Conservation (phyloP, 2,888 invertebrate genomes). For the Nipponacmea schrenckii region DNA sequence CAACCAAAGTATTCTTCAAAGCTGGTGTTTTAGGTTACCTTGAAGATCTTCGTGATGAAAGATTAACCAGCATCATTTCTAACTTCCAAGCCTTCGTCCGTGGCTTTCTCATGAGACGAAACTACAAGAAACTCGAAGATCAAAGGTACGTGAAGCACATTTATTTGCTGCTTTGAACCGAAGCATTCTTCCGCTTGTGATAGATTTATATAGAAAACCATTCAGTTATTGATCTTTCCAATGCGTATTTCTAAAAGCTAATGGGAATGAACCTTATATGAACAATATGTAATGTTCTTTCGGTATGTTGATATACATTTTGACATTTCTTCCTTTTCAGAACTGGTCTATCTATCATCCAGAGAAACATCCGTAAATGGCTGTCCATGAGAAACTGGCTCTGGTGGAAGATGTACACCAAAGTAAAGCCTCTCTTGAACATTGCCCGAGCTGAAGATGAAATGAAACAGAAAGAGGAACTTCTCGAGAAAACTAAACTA, state of each 20-base stretch:
- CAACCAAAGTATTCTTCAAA: slow-evolving; percentile 99
- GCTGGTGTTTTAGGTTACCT: slow-evolving; percentile 99
- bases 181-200: too few species aligned
- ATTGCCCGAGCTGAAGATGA: slow-evolving; percentile 99
- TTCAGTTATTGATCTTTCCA: too few species aligned
- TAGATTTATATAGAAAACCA: too few species aligned
- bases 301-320: too few species aligned
- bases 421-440: slow-evolving; percentile 87
- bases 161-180: too few species aligned
- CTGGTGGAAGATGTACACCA: slow-evolving; percentile 98
- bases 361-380: slow-evolving; percentile 99
- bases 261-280: too few species aligned
- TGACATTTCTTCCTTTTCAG: slow-evolving; percentile 67
- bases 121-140: slow-evolving; percentile 97
- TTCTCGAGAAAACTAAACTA: slow-evolving; percentile 93
- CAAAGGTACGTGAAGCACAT: slow-evolving; percentile 78
- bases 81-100: slow-evolving; percentile 91
- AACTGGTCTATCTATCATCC: slow-evolving; percentile 95
- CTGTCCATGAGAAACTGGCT: slow-evolving; percentile 99
- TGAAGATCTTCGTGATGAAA: slow-evolving; percentile 99
- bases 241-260: too few species aligned
- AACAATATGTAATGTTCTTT: too few species aligned
- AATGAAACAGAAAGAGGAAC: slow-evolving; percentile 95
- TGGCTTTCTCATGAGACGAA: slow-evolving; percentile 77
- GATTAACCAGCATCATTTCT: slow-evolving; percentile 93